Percentiles rank a stretch among this genome's conserved stretches.
phyloP scores from a whole-genome alignment of 2,888 invertebrate genomes.

The Alentia gelatinosa region DNA sequence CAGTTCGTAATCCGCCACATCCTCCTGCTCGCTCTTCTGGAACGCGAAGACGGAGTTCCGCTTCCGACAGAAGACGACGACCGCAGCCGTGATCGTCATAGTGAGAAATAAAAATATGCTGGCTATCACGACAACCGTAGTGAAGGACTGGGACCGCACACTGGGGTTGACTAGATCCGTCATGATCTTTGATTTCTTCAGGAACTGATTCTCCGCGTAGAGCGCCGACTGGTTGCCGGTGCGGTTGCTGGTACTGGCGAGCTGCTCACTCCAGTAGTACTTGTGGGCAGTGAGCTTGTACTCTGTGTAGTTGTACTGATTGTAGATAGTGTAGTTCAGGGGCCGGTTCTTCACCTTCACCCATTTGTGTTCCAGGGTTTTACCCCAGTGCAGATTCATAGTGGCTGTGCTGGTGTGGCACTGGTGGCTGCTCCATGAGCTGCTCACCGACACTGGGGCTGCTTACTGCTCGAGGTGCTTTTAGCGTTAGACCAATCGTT shows the following conservation, averaged over 20 bases:
- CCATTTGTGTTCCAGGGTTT: slow-evolving; percentile 55
- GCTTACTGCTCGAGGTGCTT: neutral
- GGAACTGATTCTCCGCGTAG: slow-evolving; percentile 51
- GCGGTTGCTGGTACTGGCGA: neutral
- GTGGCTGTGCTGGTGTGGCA: no score
- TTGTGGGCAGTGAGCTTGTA: slow-evolving; percentile 35
- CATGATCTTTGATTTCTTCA: slow-evolving; percentile 54
- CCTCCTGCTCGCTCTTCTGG: slow-evolving; percentile 74
- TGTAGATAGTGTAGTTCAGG: slow-evolving; percentile 46
- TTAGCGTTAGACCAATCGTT: no score
- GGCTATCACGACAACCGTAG: slow-evolving; percentile 71
- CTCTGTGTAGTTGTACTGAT: slow-evolving; percentile 51
- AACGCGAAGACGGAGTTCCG: slow-evolving; percentile 77
- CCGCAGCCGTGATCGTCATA: slow-evolving; percentile 71
- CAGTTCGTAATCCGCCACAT: slow-evolving; percentile 73
- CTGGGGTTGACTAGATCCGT: slow-evolving; percentile 46
- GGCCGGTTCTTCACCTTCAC: slow-evolving; percentile 50
- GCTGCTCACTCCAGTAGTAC: slow-evolving; percentile 36
- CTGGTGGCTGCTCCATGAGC: neutral
- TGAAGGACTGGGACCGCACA: slow-evolving; percentile 61
- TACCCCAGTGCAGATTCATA: slow-evolving; percentile 57
- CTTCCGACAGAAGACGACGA: slow-evolving; percentile 77
- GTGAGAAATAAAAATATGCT: slow-evolving; percentile 76
- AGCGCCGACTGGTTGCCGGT: slow-evolving; percentile 33
- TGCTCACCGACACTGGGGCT: neutral